Conservation (phyloP, 1,140 invertebrate species). For the Venturia canescens region DNA sequence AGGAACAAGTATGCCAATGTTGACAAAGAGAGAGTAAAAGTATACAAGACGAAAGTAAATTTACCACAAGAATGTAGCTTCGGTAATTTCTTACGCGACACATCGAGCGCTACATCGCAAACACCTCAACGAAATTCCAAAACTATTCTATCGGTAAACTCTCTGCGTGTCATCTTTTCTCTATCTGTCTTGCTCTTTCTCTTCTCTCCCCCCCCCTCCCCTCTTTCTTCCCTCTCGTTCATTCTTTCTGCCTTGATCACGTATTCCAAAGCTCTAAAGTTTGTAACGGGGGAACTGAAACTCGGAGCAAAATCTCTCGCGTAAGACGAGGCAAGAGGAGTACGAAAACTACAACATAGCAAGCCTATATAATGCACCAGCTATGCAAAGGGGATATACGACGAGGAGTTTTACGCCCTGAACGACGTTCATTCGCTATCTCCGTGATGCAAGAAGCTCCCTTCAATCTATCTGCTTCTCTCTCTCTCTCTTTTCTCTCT, state of each 20-base stretch:
- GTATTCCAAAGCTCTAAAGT: slow-evolving; percentile 33
- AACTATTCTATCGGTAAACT: slow-evolving; percentile 35
- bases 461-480: not conserved
- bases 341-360: slow-evolving; percentile 12
- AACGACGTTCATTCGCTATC: slow-evolving; percentile 33
- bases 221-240: slow-evolving; percentile 4
- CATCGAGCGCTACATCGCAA: not conserved
- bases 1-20: slow-evolving; percentile 9
- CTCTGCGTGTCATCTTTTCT: not conserved
- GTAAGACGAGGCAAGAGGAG: not conserved
- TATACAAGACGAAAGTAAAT: slow-evolving; percentile 21
- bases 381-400: slow-evolving; percentile 17
- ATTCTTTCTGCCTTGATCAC: slow-evolving; percentile 1
- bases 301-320: slow-evolving; percentile 28
- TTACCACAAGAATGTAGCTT: slow-evolving; percentile 28
- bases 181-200: not conserved
- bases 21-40: not conserved
- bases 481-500: slow-evolving; percentile 16
- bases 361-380: slow-evolving; percentile 2
- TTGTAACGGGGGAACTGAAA: slow-evolving; percentile 28
- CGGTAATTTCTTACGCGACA: slow-evolving; percentile 17
- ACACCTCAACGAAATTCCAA: slow-evolving; percentile 36
- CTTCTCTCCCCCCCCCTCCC: not conserved
- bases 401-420: slow-evolving; percentile 21
- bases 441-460: slow-evolving; percentile 9